Conservation (phyloP, 2,797 vertebrate genomes). For the Choloepus didactylus region DNA sequence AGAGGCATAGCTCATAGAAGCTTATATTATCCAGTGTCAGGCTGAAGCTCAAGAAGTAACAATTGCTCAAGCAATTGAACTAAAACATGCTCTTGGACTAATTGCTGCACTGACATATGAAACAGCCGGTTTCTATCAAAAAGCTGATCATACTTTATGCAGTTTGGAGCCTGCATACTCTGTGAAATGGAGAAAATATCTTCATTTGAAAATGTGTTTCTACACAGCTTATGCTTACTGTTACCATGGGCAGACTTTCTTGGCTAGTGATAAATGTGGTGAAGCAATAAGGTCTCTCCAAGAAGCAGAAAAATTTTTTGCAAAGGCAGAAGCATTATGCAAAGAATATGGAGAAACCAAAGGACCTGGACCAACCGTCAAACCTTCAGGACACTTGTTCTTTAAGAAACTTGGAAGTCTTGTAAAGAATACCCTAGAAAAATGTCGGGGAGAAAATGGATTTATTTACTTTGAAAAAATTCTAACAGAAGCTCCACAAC, state of each 20-base stretch:
- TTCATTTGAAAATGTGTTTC: slow-evolving; percentile 97
- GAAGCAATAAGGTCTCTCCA: slow-evolving; percentile 97
- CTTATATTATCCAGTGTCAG: no score
- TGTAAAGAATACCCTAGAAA: slow-evolving; percentile 95
- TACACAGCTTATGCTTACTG: slow-evolving; percentile 98
- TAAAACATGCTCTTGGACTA: slow-evolving; percentile 96
- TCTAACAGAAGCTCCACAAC: slow-evolving; percentile 92
- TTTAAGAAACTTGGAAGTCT: slow-evolving; percentile 85
- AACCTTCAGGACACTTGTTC: slow-evolving; percentile 98
- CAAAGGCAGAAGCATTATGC: slow-evolving; percentile 94
- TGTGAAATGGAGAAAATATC: slow-evolving; percentile 98
- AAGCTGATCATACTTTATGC: slow-evolving; percentile 89
- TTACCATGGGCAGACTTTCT: slow-evolving; percentile 96
- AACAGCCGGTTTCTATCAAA: slow-evolving; percentile 95
- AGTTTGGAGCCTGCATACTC: slow-evolving; percentile 96
- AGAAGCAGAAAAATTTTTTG: slow-evolving; percentile 96
- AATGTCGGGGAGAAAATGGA: slow-evolving; percentile 97
- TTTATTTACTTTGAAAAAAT: slow-evolving; percentile 99
- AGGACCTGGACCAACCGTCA: slow-evolving; percentile 93
- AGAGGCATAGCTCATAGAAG: not conserved
- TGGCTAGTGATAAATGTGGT: slow-evolving; percentile 96
- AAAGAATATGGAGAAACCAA: slow-evolving; percentile 91
- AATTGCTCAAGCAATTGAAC: slow-evolving; percentile 90
- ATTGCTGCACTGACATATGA: slow-evolving; percentile 95
- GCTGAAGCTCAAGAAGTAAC: not conserved